Conservation (phyloP, 2,797 vertebrate genomes). For the Platalea minor region DNA sequence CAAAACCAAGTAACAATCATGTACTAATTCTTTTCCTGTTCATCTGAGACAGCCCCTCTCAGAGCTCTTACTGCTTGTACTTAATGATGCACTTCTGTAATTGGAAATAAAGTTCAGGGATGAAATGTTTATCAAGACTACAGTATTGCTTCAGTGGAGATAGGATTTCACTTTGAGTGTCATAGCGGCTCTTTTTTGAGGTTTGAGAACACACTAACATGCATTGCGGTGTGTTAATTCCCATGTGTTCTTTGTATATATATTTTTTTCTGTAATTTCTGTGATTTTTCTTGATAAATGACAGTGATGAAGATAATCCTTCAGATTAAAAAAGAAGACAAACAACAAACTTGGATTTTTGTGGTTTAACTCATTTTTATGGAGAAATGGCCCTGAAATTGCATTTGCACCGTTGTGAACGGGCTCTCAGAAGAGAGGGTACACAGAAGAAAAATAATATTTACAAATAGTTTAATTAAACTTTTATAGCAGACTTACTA, state of each 20-base stretch:
- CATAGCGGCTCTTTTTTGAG: neutral
- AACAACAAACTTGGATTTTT: neutral
- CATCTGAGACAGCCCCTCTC: neutral
- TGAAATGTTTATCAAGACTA: neutral
- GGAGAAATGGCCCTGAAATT: neutral
- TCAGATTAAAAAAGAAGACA: neutral
- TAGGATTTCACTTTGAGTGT: neutral
- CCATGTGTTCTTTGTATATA: accelerated
- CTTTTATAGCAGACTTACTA: neutral
- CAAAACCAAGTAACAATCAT: neutral
- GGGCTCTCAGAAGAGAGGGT: neutral
- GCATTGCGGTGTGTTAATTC: neutral
- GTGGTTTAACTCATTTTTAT: neutral
- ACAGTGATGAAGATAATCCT: neutral
- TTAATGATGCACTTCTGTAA: neutral
- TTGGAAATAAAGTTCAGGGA: neutral
- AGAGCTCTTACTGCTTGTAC: neutral
- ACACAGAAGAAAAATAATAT: neutral
- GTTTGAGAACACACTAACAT: neutral
- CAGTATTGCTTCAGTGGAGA: neutral
- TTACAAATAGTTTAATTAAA: neutral
- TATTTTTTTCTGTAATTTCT: neutral
- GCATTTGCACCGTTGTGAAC: neutral
- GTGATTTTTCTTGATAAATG: neutral
- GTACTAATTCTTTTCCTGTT: neutral